Base-by-base conservation (phyloP, 23 tunicate species). In the Halocynthia roretzi region DNA sequence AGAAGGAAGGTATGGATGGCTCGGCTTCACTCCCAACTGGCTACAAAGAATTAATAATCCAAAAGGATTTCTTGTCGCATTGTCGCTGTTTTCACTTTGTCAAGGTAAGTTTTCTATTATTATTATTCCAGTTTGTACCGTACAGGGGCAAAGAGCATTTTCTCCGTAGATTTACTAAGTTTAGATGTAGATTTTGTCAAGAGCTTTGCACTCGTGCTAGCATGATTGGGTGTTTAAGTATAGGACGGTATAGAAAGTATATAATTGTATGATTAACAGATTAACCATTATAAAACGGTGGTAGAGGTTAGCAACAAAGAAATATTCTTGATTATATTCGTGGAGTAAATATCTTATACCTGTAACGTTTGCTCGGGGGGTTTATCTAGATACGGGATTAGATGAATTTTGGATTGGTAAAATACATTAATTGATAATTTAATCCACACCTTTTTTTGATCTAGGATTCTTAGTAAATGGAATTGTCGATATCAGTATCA, bases 381-480 rank as follows among this genome's bases (percentile, higher is more conserved):
- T n/a, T 60, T 60, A 0, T 15, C 17, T 60, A 60, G 2, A 15
- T 4, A 15, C 4, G 4, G 64, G 17, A 60, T 60, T 60, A 15
- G 64, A 15, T 60, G 17, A 15, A 2, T 60, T 60, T 15, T 15
- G 64, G 17, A 15, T 60, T 15, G 17, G n/a, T 15, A 15, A 60
- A 60, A 15, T 15, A n/a, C 4, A 15, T 15, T 15, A 18, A 2
- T 68, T 17, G 72, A 1, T 19, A 2, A 68, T 12, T 21, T 17
- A 2, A 19, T 50, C 15, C 31, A 76, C 50, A 14, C 6, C 12
- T 5, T 11, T 60, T 56, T 62, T 5, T 60, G 14, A 11, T 63
- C 22, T 63, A 88, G 99, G 99, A n/a, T 80, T 83, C 86, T 73
- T 90, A 50, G 99, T 96, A 23, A 96, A 96, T 53, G 99, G 99